A percentile compares a stretch with the other conserved stretches of the same genome.
phyloP scores from a whole-genome alignment of 2,888 invertebrate species.

The Phymatocera aterrima region DNA sequence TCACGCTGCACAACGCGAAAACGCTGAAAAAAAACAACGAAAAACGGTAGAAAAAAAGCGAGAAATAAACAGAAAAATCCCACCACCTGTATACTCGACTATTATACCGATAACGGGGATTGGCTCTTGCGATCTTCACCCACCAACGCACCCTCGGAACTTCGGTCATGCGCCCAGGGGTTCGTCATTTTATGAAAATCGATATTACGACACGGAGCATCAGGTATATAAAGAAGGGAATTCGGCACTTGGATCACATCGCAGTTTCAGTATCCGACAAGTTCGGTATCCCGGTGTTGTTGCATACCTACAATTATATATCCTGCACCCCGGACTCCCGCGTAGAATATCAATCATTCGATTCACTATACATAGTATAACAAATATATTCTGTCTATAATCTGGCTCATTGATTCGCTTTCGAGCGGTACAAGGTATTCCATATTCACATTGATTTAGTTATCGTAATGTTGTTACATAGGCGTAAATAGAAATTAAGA shows the following conservation, averaged over 20 bases:
- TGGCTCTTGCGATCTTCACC: constrained; percentile 1
- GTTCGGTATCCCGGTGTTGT: constrained; percentile 17
- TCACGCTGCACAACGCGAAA: too few species aligned
- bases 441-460: too few species aligned
- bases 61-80: constrained; percentile 25
- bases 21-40: too few species aligned
- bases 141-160: constrained; percentile 13
- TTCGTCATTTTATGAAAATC: not conserved
- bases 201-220: constrained; percentile 12
- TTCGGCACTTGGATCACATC: constrained; percentile 24
- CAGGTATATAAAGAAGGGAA: constrained; percentile 29
- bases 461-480: not conserved
- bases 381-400: constrained; percentile 3
- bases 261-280: constrained; percentile 31
- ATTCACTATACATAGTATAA: too few species aligned
- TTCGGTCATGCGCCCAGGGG: constrained; percentile 7
- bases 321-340: not conserved
- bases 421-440: constrained; percentile 28
- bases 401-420: constrained; percentile 9
- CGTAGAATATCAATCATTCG: too few species aligned
- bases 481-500: not conserved
- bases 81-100: constrained; percentile 1
- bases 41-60: too few species aligned
- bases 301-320: not conserved
- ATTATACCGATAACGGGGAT: not conserved